These are phyloP conservation scores for Pyxicephalus adspersus DNA, from an alignment of 2,113 vertebrate species.

Conservation along the genomic window DNA sequence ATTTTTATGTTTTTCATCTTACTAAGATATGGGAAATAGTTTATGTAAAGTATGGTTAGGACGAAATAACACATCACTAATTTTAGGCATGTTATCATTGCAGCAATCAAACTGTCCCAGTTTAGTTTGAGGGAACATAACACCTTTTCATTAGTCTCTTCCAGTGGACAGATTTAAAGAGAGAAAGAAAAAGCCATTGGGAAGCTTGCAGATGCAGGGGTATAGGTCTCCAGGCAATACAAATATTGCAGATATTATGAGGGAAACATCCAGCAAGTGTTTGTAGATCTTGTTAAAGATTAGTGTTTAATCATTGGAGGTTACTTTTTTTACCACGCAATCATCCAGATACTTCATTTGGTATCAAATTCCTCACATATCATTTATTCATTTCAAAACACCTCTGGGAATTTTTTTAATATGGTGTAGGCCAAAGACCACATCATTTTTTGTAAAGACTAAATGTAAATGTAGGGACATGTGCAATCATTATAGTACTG, in stretches of 20 bases:
- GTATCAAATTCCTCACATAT: constrained; percentile 76
- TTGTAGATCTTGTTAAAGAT: constrained; percentile 72
- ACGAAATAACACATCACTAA: too few relatives aligned
- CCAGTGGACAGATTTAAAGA: constrained; percentile 31
- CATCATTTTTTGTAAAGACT: constrained; percentile 66
- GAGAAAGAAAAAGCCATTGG: constrained; percentile 54
- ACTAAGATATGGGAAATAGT: too few relatives aligned
- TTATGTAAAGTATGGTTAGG: too few relatives aligned
- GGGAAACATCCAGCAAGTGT: constrained; percentile 66
- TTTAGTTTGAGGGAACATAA: neutral
- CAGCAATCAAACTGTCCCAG: neutral
- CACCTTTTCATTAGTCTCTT: constrained; percentile 23
- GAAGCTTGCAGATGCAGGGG: constrained; percentile 70
- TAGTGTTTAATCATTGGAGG: constrained; percentile 69
- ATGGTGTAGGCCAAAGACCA: constrained; percentile 71
- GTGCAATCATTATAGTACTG: neutral
- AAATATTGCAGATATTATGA: constrained; percentile 65
- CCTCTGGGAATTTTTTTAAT: constrained; percentile 74
- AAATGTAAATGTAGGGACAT: constrained; percentile 59
- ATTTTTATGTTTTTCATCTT: too few relatives aligned
- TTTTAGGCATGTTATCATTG: neutral
- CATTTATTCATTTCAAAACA: constrained; percentile 74
- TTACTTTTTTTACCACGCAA: constrained; percentile 72
- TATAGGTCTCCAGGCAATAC: constrained; percentile 70
- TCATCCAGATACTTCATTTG: constrained; percentile 75